A percentile compares a stretch with the other conserved stretches of the same genome.
Evolutionary conservation across 2,113 vertebrate genomes (phyloP).

Genomic region (Bos taurus): ARS-UCD2.0 NC_037340.1:55828001-55828500

Average conservation of each 20-base stretch:
- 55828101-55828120: not conserved
- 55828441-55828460: not conserved
- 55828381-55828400: not conserved
- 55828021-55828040: conserved; percentile 30
- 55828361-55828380: not conserved
- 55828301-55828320: accelerated
- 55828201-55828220: not conserved
- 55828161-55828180: not conserved
- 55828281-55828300: not conserved
- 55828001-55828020: not conserved
- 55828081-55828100: not conserved
- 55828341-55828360: not conserved
- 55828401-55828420: not conserved
- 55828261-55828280: too few relatives aligned
- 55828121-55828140: not conserved
- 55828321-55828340: too few relatives aligned
- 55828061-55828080: conserved; percentile 59
- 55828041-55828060: not conserved
- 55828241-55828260: not conserved
- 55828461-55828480: not conserved
- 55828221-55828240: not conserved
- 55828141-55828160: not conserved
- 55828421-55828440: not conserved
- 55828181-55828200: not conserved
- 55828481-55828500: not conserved